These are phyloP conservation scores for Idaea aversata DNA, from an alignment of 2,888 invertebrate species.

Conservation along the genomic window DNA sequence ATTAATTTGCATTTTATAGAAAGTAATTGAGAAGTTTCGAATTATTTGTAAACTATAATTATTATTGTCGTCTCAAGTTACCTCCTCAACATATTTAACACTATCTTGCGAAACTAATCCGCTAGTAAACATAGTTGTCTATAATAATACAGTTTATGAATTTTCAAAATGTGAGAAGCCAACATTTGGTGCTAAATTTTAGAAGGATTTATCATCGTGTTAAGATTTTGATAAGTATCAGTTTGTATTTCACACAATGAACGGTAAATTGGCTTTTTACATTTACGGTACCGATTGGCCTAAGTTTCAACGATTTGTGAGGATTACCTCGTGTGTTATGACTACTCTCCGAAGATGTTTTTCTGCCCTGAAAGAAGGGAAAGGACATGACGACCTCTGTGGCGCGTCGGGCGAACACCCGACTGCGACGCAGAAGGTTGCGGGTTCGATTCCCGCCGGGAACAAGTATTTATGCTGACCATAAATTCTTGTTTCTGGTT, in stretches of 20 bases:
- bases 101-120: not conserved
- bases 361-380: not conserved
- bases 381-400: too few relatives aligned
- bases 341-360: constrained; percentile 4
- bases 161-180: constrained; percentile 63
- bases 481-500: too few relatives aligned
- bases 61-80: not conserved
- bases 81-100: not conserved
- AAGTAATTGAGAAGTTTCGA: not conserved
- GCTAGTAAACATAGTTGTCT: not conserved
- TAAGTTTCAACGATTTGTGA: constrained; percentile 40
- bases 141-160: constrained; percentile 1
- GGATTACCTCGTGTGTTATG: constrained; percentile 22
- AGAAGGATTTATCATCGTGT: constrained; percentile 71
- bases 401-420: too few relatives aligned
- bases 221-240: constrained; percentile 63
- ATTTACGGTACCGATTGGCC: constrained; percentile 27
- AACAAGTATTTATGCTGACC: too few relatives aligned
- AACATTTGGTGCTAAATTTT: constrained; percentile 79
- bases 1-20: not conserved
- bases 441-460: too few relatives aligned
- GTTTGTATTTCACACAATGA: constrained; percentile 50
- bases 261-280: constrained; percentile 59
- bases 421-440: too few relatives aligned
- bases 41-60: not conserved